Conservation (phyloP, 2,113 vertebrate species). For the Vanacampus margaritifer region DNA sequence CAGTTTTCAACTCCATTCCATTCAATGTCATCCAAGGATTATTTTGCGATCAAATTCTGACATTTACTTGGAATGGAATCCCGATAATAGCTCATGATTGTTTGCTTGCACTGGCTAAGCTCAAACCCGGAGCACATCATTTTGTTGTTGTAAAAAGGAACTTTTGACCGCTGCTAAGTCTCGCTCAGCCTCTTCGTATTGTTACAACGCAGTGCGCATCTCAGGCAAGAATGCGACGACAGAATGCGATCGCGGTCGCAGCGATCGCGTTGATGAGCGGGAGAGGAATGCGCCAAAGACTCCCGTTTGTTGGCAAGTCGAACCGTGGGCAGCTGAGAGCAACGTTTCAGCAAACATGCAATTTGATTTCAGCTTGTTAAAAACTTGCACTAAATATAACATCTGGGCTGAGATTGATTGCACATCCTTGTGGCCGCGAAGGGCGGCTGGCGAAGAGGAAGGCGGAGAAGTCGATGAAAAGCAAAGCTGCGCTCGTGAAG, state of each 20-base stretch:
- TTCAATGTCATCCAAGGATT: slow-evolving; percentile 28
- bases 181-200: slow-evolving; percentile 20
- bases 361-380: slow-evolving; percentile 3
- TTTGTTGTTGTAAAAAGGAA: neutral
- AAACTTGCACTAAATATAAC: slow-evolving; percentile 12
- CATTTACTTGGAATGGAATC: slow-evolving; percentile 23
- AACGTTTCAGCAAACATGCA: slow-evolving; percentile 4
- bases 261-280: slow-evolving; percentile 31
- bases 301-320: slow-evolving; percentile 45
- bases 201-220: slow-evolving; percentile 49
- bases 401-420: slow-evolving; percentile 2
- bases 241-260: slow-evolving; percentile 36
- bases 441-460: slow-evolving; percentile 42
- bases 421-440: neutral
- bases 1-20: neutral
- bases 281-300: slow-evolving; percentile 36
- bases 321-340: slow-evolving; percentile 24
- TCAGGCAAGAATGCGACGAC: slow-evolving; percentile 48
- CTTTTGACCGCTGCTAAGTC: neutral
- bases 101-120: neutral
- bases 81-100: neutral
- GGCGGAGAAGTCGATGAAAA: slow-evolving; percentile 46
- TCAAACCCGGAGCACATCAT: neutral
- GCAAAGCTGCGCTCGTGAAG: slow-evolving; percentile 38
- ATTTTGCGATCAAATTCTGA: neutral